A percentile compares a stretch with the other conserved stretches of the same genome.
Conservation (phyloP, 2,113 vertebrate genomes). For the Ptilonorhynchus violaceus region DNA sequence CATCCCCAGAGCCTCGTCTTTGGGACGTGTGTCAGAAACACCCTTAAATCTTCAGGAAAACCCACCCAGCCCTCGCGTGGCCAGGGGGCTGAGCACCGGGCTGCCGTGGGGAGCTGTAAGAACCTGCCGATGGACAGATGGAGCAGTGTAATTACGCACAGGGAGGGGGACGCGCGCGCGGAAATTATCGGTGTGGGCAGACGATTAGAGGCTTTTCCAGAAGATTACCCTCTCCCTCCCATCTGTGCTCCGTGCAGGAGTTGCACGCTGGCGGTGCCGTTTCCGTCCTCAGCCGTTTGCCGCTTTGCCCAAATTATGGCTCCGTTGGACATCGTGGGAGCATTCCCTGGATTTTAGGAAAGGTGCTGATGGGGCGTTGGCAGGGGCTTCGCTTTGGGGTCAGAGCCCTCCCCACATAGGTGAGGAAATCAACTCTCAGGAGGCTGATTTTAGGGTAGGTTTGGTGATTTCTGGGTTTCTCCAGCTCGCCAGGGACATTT, state of each 20-base stretch:
- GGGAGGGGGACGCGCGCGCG: slow-evolving; percentile 60
- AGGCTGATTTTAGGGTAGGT: not conserved
- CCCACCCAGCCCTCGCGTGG: not conserved
- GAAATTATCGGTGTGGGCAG: slow-evolving; percentile 81
- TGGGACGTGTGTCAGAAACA: slow-evolving; percentile 62
- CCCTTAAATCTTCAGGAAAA: slow-evolving; percentile 62
- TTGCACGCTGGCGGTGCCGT: slow-evolving; percentile 24
- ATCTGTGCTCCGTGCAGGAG: slow-evolving; percentile 72
- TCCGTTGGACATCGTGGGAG: not conserved
- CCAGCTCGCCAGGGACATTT: not conserved
- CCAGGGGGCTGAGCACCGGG: slow-evolving; percentile 17
- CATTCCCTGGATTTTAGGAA: rapidly evolving
- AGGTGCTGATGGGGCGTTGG: not conserved
- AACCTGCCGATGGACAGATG: slow-evolving; percentile 86
- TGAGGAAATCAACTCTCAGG: not conserved
- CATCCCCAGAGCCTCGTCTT: slow-evolving; percentile 65
- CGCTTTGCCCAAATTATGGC: slow-evolving; percentile 40
- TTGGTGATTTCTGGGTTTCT: not conserved
- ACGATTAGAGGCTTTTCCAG: slow-evolving; percentile 86
- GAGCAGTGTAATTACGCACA: slow-evolving; percentile 82
- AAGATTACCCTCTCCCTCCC: slow-evolving; percentile 84
- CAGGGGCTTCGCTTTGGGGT: not conserved
- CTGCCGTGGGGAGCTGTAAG: slow-evolving; percentile 67
- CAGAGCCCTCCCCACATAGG: rapidly evolving
- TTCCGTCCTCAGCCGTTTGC: slow-evolving; percentile 49